A percentile compares a stretch with the other conserved stretches of the same genome.
Evolutionary conservation across 2,888 invertebrate species (phyloP).

Genomic region (Drosophila mimica): DNA sequence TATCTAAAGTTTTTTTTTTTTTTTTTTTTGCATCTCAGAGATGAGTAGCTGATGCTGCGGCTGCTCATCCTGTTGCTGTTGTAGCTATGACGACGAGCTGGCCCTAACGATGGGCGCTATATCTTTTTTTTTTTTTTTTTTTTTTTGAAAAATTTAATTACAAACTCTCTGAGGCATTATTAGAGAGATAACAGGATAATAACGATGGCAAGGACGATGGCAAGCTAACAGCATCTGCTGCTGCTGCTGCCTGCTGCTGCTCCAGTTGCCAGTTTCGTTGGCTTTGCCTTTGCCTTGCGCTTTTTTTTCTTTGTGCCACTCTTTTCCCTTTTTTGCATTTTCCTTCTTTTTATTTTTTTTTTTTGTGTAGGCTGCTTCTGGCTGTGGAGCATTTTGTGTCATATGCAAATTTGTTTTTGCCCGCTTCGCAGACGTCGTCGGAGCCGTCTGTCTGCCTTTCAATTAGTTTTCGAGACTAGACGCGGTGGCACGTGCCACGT

Average conservation of each 20-base stretch:
- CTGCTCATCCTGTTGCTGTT: slow-evolving; percentile 25
- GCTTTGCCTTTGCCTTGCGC: slow-evolving; percentile 43
- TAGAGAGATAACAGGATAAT: slow-evolving; percentile 82
- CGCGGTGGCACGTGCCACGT: slow-evolving; percentile 66
- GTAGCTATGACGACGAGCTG: slow-evolving; percentile 28
- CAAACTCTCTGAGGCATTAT: slow-evolving; percentile 82
- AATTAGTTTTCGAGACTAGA: slow-evolving; percentile 76
- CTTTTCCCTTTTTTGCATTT: slow-evolving; percentile 22
- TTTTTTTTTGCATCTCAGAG: slow-evolving; percentile 40
- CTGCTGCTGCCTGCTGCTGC: slow-evolving; percentile 58
- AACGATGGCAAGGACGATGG: slow-evolving; percentile 81
- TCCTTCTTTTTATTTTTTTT: slow-evolving; percentile 13
- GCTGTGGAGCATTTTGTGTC: slow-evolving; percentile 56
- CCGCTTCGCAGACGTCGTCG: slow-evolving; percentile 40
- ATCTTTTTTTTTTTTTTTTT: slow-evolving; percentile 28
- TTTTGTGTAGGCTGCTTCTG: slow-evolving; percentile 49
- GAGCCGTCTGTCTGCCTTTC: slow-evolving; percentile 73
- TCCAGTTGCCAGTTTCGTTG: slow-evolving; percentile 52
- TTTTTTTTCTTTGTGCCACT: slow-evolving; percentile 31
- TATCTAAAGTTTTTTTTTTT: slow-evolving; percentile 33
- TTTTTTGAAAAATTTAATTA: slow-evolving; percentile 81
- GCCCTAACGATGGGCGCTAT: slow-evolving; percentile 54
- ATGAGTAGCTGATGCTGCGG: slow-evolving; percentile 38
- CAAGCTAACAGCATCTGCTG: slow-evolving; percentile 33
- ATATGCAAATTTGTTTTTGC: slow-evolving; percentile 71